Evolutionary conservation across 1,140 invertebrate genomes (phyloP), one percentile per base, ranked within the genome.

Genomic region (Popillia japonica): DNA sequence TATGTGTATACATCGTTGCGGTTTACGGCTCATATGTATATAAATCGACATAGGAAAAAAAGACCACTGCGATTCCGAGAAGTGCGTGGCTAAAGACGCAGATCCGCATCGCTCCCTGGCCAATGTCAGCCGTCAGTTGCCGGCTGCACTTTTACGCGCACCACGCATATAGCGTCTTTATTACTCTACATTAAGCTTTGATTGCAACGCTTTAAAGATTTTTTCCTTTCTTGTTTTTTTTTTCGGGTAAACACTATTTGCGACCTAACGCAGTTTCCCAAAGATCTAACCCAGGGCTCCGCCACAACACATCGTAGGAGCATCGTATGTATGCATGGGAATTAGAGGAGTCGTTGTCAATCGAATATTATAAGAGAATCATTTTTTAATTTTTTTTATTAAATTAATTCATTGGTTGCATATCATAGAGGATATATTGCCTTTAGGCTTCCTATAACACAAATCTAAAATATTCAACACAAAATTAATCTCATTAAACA

Each of bases 101-200:
- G 44, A n/a, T 48, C 17, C 17, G n/a, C n/a, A 48, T n/a, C 44
- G 44, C 44, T 10, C 44, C 44, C 44, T 48, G 44, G 44, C 44
- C 44, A 48, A 48, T 48, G 44, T 48, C 44, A 48, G 44, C 44
- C 44, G 44, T 48, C 44, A 48, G 44, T 48, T 48, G 44, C 44
- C 44, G 44, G 44, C 44, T 48, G 44, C 44, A 48, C 44, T 48
- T 48, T 48, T 48, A 48, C 44, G 44, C 44, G 44, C 44, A 11
- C 17, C 44, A n/a, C 44, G n/a, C n/a, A n/a, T n/a, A n/a, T n/a
- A n/a, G n/a, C 44, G 44, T 48, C 44, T 48, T 48, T 48, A 48
- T 48, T 48, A n/a, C 44, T 48, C 44, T 10, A 48, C 44, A 48
- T 11, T 48, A 48, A 48, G 44, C 44, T 48, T 48, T 48, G 44